These are phyloP conservation scores for Drosophila borborema DNA, from an alignment of 2,888 invertebrate species.

Conservation along the genomic window DNA sequence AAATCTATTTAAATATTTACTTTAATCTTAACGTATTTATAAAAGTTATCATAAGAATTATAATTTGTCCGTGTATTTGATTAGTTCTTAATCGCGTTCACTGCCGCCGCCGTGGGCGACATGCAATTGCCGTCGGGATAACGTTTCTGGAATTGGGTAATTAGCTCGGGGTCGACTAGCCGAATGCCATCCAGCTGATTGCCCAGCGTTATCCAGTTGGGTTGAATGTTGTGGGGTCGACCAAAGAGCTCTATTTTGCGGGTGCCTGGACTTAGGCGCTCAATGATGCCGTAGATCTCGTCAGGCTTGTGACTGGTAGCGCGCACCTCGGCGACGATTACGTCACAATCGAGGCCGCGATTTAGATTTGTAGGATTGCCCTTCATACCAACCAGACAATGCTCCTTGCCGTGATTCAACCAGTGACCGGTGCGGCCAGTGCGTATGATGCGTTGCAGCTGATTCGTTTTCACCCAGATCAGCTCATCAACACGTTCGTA, in stretches of 20 bases:
- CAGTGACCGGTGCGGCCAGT: slow-evolving; percentile 99
- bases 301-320: slow-evolving; percentile 99
- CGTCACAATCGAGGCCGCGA: slow-evolving; percentile 97
- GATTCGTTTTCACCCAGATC: slow-evolving; percentile 99
- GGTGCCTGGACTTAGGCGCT: slow-evolving; percentile 97
- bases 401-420: slow-evolving; percentile 99
- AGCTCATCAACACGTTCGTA: slow-evolving; percentile 98
- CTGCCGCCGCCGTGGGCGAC: slow-evolving; percentile 81
- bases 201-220: slow-evolving; percentile 98
- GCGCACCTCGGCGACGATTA: slow-evolving; percentile 98
- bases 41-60: slow-evolving; percentile 5
- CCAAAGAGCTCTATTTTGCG: slow-evolving; percentile 99
- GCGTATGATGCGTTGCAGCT: slow-evolving; percentile 97
- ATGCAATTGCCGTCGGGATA: slow-evolving; percentile 94
- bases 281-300: slow-evolving; percentile 99
- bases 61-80: neutral
- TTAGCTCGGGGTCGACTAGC: slow-evolving; percentile 95
- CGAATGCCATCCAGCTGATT: slow-evolving; percentile 98
- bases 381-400: slow-evolving; percentile 98
- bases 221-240: slow-evolving; percentile 98
- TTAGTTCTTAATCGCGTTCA: slow-evolving; percentile 65
- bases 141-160: slow-evolving; percentile 94
- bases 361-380: slow-evolving; percentile 96
- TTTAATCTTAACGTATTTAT: slow-evolving; percentile 33
- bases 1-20: slow-evolving; percentile 58